Conservation (phyloP, 2,113 vertebrate genomes). For the Damaliscus lunatus region DNA sequence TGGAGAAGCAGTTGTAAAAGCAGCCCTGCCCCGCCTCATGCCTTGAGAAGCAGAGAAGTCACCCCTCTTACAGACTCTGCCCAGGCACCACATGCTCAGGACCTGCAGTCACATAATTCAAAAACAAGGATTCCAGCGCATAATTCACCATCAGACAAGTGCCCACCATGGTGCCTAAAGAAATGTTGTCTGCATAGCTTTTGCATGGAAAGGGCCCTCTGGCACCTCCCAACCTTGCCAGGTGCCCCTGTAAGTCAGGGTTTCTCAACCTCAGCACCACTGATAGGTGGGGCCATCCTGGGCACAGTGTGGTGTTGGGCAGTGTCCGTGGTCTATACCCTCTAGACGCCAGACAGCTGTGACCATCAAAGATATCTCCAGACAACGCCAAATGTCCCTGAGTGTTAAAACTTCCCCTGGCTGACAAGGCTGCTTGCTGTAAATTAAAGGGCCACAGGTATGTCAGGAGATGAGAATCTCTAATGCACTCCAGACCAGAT, state of each 20-base stretch:
- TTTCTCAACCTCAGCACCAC: neutral
- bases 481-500: neutral
- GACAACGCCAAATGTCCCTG: neutral
- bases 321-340: neutral
- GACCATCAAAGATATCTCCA: neutral
- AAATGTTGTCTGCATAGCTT: neutral
- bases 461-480: neutral
- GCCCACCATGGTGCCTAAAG: fast-evolving
- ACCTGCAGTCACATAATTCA: neutral
- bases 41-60: neutral
- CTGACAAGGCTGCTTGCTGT: too few relatives aligned
- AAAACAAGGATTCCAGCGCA: neutral
- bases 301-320: fast-evolving
- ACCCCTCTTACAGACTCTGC: fast-evolving
- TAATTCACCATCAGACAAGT: neutral
- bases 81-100: neutral
- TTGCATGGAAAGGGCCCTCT: neutral
- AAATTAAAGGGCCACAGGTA: too few relatives aligned
- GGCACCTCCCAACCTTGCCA: fast-evolving
- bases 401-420: neutral
- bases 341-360: too few relatives aligned
- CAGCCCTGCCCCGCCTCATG: fast-evolving
- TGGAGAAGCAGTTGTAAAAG: fast-evolving
- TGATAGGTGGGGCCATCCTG: neutral
- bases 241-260: neutral